These are phyloP conservation scores for Teleogryllus oceanicus DNA, from an alignment of 2,888 invertebrate species.

Conservation along the genomic window DNA sequence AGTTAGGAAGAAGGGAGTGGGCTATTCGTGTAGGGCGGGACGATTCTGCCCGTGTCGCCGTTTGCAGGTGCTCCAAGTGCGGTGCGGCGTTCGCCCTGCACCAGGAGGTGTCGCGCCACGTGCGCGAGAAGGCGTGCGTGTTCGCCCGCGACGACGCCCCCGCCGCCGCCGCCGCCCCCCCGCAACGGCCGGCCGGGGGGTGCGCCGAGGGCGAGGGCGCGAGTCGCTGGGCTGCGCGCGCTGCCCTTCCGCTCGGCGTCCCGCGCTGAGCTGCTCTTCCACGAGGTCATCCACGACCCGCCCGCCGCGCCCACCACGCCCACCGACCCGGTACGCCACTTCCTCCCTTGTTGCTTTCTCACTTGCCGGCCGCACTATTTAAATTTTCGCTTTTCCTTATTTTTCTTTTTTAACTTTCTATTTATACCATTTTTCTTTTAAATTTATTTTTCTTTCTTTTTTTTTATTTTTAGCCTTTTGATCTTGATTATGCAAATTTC, in stretches of 20 bases:
- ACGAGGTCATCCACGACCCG: conserved; percentile 65
- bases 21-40: no score
- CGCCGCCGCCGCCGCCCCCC: not conserved
- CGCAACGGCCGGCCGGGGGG: conserved; percentile 19
- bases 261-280: conserved; percentile 69
- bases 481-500: no score
- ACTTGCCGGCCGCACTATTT: no score
- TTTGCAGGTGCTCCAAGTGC: conserved; percentile 65
- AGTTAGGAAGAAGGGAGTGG: no score
- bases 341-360: no score
- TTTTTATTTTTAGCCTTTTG: no score
- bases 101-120: conserved; percentile 72
- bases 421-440: no score
- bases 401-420: no score
- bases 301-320: not conserved
- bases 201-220: conserved; percentile 31
- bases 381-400: no score
- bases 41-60: no score
- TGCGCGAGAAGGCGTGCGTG: conserved; percentile 59
- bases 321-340: not conserved
- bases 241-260: conserved; percentile 62
- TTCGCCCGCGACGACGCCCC: conserved; percentile 42
- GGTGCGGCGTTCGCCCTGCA: conserved; percentile 65
- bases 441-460: no score
- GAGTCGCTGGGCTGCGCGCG: conserved; percentile 57